Evolutionary conservation across 2,113 vertebrate genomes (phyloP), one percentile per base, ranked within the genome.

Genomic region (Copsychus sechellarum): DNA sequence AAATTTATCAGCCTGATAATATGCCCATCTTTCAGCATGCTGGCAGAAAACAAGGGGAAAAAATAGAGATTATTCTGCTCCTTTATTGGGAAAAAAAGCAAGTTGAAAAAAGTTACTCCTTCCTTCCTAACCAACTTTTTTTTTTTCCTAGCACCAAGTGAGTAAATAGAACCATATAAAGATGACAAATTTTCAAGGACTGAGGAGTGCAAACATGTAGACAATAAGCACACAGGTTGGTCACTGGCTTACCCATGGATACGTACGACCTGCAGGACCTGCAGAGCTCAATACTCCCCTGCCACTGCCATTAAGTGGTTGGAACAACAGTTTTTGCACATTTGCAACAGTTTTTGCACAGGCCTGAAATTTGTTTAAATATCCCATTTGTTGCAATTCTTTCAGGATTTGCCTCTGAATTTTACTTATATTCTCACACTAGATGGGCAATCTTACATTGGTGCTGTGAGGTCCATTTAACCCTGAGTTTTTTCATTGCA

Each of bases 1-100:
- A 92, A 90, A 87, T 81, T 57, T 92, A 89, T 87, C 84, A 80
- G 53, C 47, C 73, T 87, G 87, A 95, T 95, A 84, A 91, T 51
- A 28, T 73, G 86, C 50, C 86, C 36, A 79, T 93, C 91, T 81
- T 91, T 92, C 73, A 93, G 60, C 42, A 38, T 82, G 40, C 25
- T 91, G 73, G 83, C 69, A 89, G 62, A 73, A 65, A 85, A 91
- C 16, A 83, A 70, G 34, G 34, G 16, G 0, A 17, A 53, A 67
- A 85, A 47, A 25, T 11, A 10, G 29, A 81, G 14, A 60, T 85
- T 79, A 87, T 85, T 77, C 25, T 61, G 8, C 33, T 88, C 14
- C 26, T 90, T 85, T 80, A 56, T 20, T 48, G 10, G 22, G 26
- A 14, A 60, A 56, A 72, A 54, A 51, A 20, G 1, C 21, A 91